Conservation (phyloP, 2,888 invertebrate species). For the Monochamus alternatus region DNA sequence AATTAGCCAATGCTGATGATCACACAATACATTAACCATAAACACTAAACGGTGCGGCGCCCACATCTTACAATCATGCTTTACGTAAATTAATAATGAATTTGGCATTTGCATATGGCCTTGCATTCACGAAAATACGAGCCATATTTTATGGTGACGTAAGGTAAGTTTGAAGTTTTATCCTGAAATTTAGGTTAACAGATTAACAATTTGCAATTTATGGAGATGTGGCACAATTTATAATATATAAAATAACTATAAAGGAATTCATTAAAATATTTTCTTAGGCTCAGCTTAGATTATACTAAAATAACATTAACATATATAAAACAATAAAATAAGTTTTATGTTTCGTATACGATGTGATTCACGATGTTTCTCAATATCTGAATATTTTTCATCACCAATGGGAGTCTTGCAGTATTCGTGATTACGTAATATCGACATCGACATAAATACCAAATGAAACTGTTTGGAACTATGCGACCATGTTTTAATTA, state of each 20-base stretch:
- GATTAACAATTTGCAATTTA: neutral
- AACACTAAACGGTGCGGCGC: neutral
- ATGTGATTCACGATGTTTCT: neutral
- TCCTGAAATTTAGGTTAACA: slow-evolving; percentile 1
- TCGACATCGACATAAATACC: too few relatives aligned
- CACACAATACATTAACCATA: neutral
- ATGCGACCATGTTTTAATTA: neutral
- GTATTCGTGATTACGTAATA: too few relatives aligned
- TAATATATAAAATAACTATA: neutral
- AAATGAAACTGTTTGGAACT: too few relatives aligned
- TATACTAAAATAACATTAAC: neutral
- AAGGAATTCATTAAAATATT: neutral
- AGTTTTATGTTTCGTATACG: neutral
- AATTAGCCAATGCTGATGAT: neutral
- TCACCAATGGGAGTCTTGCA: too few relatives aligned
- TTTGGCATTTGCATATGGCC: slow-evolving; percentile 3
- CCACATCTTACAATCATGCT: slow-evolving; percentile 1
- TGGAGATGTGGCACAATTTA: slow-evolving; percentile 1
- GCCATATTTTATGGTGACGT: neutral
- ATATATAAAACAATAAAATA: neutral
- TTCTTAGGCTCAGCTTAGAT: neutral
- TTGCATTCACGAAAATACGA: neutral
- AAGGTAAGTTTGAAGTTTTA: neutral
- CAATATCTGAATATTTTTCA: neutral
- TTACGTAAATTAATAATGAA: slow-evolving; percentile 2